Evolutionary conservation across 2,797 vertebrate species (phyloP), one percentile per base, ranked within the genome.

Genomic region (Acomys russatus): DNA sequence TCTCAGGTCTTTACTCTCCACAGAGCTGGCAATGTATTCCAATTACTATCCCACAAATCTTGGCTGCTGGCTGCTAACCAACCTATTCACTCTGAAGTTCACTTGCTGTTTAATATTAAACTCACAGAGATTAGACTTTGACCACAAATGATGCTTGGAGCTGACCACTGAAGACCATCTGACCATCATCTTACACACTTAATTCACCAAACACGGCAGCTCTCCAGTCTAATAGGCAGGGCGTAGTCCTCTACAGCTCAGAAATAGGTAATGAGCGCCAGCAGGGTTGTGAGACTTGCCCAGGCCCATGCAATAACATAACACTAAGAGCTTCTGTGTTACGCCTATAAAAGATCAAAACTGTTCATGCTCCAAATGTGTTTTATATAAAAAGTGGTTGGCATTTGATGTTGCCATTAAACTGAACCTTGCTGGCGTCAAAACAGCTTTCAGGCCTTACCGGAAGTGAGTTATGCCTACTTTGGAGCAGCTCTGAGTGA

Each of bases 321-420:
- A 92, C 30, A 28, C 63, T 83, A n/a, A 96, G 93, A 90, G 77
- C 77, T 92, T 92, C 83, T 66, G 87, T 83, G 74, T 96, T 76
- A 63, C 44, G 51, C 59, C 63, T 87, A 17, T 93, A 92, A 90
- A 96, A 94, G 86, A 94, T 90, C 91, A 95, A 94, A 97, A 89
- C 70, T 64, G 88, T 89, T 94, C 64, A 77, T 94, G 80, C 51
- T 44, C 59, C 71, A 88, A 80, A 59, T 82, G 18, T 2, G 12
- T 79, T 76, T 94, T 94, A 35, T 80, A 78, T 70, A 91, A 96
- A 44, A 97, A 96, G 78, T 68, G 49, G 88, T 86, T 44, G 91
- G 86, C 70, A 76, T 85, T 80, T 30, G 15, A 74, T 93, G 38
- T 44, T 63, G 51, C 59, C 79, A 77, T 95, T 96, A 94, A 96